Evolutionary conservation across 2,888 invertebrate genomes (phyloP), one percentile per base, ranked within the genome.

Genomic region (Stenoptilia bipunctidactyla): DNA sequence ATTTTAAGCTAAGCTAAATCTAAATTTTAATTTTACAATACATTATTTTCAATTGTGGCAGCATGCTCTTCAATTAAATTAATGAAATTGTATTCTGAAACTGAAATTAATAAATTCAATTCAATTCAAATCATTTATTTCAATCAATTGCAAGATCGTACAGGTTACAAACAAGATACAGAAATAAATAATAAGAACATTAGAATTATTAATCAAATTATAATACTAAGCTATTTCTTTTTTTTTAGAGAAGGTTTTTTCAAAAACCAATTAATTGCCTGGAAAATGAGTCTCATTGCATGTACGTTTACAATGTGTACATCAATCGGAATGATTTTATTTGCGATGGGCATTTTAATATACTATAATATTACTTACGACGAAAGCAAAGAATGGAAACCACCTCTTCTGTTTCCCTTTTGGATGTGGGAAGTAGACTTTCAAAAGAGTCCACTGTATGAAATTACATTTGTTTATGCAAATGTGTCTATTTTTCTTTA

Each of bases 381-480:
- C 1, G 48, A 58, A 1, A 58, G 46, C 1, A 53, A 56, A 1
- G 50, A 43, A 20, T 47, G 40, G 0, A 42, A 48, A 9, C 56
- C 66, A 39, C 66, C 70, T 2, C 44, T 73, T 14, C 44, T 66
- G 1, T 69, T 69, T 36, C 73, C 74, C 1, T 58, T 63, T 40
- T 70, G 68, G 70, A 27, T 57, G 5, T 56, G 54, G 6, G 48
- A 55, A 4, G 40, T 61, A 0, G 64, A 74, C 45, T 58, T 69
- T 36, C 46, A 47, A 0, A 38, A 48, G 27, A 49, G 68, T 2
- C 74, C 75, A 1, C 33, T 52, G 1, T 74, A 65, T 41, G 75
- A 75, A 50, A 45, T 60, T 0, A 44, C 53, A 1, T 66, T 73
- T 15, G 37, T 52, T 2, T 66, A 51, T 46, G 48, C 58, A 1